Base-by-base conservation (phyloP, 2,113 vertebrate species). In the Aptenodytes forsteri region DNA sequence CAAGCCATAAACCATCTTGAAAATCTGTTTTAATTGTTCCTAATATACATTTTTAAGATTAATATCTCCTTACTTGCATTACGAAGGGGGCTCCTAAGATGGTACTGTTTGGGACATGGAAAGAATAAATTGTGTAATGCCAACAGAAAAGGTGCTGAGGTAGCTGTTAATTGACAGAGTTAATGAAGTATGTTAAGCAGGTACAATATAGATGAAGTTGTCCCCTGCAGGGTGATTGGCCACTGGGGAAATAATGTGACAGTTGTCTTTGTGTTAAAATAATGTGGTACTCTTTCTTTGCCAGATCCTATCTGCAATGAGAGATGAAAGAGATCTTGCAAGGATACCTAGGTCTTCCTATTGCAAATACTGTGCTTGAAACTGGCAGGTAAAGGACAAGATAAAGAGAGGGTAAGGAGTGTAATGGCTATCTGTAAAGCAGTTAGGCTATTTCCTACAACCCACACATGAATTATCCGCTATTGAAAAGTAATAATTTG, bases 161-260 rank as follows among this genome's bases (percentile, higher is more conserved):
- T 94, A 84, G 96, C 89, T 94, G 75, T 73, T 91, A 96, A 95
- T 96, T 96, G 96, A 85, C 92, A 95, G 87, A 94, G 90, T 92
- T 95, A 94, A 97, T 97, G 96, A 97, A 93, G 96, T 95, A 92
- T 96, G 79, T 95, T 95, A 97, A 96, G 79, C 87, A 94, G 95
- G 89, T 90, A 96, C 84, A 95, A 87, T 97, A 97, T 62, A 95
- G 91, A 96, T 93, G 93, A 96, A 97, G 91, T 76, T 88, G 92
- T 95, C 93, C 95, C 90, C 86, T 92, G 76, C 90, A 96, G 93
- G 65, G 92, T 94, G 96, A 97, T 96, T 96, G 95, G 93, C 77
- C 96, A 91, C 81, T 85, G 78, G 96, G 92, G 97, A 97, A 97
- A 96, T 96, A 90, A 69, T 93, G 87, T 95, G 95, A 92, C 88